Conservation (phyloP, 2,888 invertebrate genomes). For the Drosophila prostipennis region DNA sequence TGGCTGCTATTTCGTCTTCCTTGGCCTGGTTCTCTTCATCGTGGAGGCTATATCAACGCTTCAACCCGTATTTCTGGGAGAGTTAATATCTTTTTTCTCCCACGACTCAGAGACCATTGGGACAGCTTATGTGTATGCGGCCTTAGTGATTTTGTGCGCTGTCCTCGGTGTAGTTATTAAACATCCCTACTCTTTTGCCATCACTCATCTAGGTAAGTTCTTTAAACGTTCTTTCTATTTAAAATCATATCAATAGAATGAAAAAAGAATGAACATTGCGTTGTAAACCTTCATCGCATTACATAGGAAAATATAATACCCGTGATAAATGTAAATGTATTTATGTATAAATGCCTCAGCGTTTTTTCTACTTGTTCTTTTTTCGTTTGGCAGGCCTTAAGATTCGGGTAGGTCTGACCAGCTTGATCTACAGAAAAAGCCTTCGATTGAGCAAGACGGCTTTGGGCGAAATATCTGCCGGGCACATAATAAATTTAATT, state of each 20-base stretch:
- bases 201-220: constrained; percentile 77
- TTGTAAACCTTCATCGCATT: too few relatives aligned
- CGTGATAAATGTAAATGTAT: too few relatives aligned
- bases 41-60: constrained; percentile 87
- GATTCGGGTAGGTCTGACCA: constrained; percentile 88
- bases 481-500: constrained; percentile 93
- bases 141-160: constrained; percentile 89
- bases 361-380: too few relatives aligned
- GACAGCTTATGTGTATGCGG: constrained; percentile 91
- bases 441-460: constrained; percentile 89
- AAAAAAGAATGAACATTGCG: too few relatives aligned
- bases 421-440: constrained; percentile 88
- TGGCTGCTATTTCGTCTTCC: constrained; percentile 86
- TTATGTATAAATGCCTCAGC: too few relatives aligned
- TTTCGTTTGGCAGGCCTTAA: constrained; percentile 83
- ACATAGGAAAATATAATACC: too few relatives aligned
- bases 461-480: constrained; percentile 89
- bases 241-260: too few relatives aligned
- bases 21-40: constrained; percentile 86
- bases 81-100: constrained; percentile 86
- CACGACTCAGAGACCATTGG: constrained; percentile 56
- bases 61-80: constrained; percentile 88
- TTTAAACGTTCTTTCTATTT: too few relatives aligned
- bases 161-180: constrained; percentile 90
- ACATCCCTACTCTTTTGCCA: constrained; percentile 90